A percentile compares a stretch with the other conserved stretches of the same genome.
Evolutionary conservation across 2,113 vertebrate species (phyloP).

Genomic region (Callospermophilus lateralis): DNA sequence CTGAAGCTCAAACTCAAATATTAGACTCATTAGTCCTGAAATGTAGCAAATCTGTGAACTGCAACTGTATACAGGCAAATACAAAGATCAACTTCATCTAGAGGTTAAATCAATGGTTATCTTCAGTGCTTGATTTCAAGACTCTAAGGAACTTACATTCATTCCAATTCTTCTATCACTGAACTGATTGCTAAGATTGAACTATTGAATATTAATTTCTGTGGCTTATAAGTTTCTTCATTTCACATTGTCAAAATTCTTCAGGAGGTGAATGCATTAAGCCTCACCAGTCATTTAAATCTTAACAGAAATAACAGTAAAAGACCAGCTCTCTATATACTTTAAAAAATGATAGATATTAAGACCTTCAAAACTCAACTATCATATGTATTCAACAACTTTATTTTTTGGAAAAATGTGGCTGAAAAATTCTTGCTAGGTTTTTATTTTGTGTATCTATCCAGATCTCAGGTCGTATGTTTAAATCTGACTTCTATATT

Average conservation of each 20-base stretch:
- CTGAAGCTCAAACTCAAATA: neutral
- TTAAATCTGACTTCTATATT: neutral
- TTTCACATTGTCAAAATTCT: constrained; percentile 24
- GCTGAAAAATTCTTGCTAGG: neutral
- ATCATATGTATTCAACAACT: constrained; percentile 18
- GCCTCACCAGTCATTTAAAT: neutral
- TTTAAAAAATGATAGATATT: constrained; percentile 4
- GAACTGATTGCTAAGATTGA: neutral
- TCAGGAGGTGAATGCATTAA: neutral
- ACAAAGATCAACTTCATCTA: neutral
- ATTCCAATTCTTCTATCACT: neutral
- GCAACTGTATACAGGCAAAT: neutral
- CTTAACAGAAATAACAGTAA: neutral
- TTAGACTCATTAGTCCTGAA: neutral
- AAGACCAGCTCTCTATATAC: neutral
- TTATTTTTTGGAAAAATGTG: constrained; percentile 4
- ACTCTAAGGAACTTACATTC: neutral
- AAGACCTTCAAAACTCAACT: neutral
- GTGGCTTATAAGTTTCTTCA: neutral
- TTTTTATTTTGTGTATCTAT: neutral
- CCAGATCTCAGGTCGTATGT: neutral
- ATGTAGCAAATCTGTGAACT: neutral
- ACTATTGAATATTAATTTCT: neutral
- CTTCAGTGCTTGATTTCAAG: neutral
- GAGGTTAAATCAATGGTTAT: neutral